Conservation (phyloP, 2,888 invertebrate species). For the Synergus laeviventris region DNA sequence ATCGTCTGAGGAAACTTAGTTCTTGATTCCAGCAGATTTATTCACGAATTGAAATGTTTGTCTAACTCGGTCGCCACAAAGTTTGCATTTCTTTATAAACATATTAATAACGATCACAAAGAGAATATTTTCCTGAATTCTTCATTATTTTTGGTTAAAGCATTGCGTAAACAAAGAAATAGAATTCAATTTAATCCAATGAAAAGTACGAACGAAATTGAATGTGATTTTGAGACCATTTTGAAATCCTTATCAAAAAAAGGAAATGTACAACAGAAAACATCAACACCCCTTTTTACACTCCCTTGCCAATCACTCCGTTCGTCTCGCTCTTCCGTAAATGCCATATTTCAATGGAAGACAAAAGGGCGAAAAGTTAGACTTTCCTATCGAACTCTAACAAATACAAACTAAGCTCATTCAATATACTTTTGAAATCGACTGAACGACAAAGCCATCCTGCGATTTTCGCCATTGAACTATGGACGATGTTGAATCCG, state of each 20-base stretch:
- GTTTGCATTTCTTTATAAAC: slow-evolving; percentile 1
- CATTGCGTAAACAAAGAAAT: not conserved
- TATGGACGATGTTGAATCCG: not conserved
- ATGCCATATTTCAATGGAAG: not conserved
- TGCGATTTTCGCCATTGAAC: slow-evolving; percentile 29
- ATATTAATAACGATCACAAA: not conserved
- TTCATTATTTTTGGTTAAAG: not conserved
- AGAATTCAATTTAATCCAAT: no score
- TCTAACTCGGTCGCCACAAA: not conserved
- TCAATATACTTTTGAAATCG: slow-evolving; percentile 29
- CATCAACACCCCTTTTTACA: not conserved
- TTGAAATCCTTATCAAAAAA: not conserved
- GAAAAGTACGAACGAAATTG: not conserved
- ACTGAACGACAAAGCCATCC: slow-evolving; percentile 16
- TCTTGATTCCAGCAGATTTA: not conserved
- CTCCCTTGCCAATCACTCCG: not conserved
- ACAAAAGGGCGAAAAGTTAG: slow-evolving; percentile 34
- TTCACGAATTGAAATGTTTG: slow-evolving; percentile 9
- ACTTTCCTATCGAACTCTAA: slow-evolving; percentile 26
- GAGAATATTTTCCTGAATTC: not conserved
- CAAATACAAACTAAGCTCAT: slow-evolving; percentile 36
- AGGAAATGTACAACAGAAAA: not conserved
- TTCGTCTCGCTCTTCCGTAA: not conserved
- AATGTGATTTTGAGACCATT: not conserved
- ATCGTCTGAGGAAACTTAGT: slow-evolving; percentile 14